Evolutionary conservation across 1,140 invertebrate genomes (phyloP), one percentile per base, ranked within the genome.

Genomic region (Prorops nasuta): DNA sequence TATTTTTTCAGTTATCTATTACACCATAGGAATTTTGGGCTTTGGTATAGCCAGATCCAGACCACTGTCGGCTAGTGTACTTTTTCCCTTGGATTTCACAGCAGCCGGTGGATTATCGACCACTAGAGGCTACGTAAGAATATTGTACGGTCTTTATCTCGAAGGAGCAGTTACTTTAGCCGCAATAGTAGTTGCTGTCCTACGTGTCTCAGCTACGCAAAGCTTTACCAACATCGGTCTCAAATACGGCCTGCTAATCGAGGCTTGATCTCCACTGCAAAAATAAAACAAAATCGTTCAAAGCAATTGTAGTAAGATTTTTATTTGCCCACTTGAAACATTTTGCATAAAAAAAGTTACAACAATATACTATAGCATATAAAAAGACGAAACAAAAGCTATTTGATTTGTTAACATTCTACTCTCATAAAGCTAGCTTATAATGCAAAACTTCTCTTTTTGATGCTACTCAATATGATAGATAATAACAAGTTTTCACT

Each of bases 81-180:
- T 87, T 57, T 87, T 87, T 64, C 85, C 85, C 2, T 59, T 87
- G 48, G 84, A 87, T 60, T 88, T 88, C 52, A 86, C 85, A 3
- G 84, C 84, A 2, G 82, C 81, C 2, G 85, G 86, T 31, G 84
- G 84, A 21, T 79, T 86, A 6, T 83, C 83, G 16, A 79, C 74
- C 6, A 84, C 83, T 28, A 71, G 79, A 41, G 81, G 79, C 14
- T 67, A 80, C 37, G 72, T 86, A 6, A 72, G 85, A 34, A 76
- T 86, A n/a, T 63, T 83, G 2, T 87, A 87, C 58, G 84, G 79
- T 1, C 54, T 87, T 2, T 88, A 86, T 64, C 72, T 87, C 16
- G 86, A 88, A 70, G 78, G 84, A 15, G 85, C 84, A 2, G 83
- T 87, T 44, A 79, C 79, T 8, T 69, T 87, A 16, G 79, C 84